Percentiles rank a stretch among this genome's conserved stretches.
Conservation (phyloP, 2,113 vertebrate species). For the Rhinoptilus africanus region DNA sequence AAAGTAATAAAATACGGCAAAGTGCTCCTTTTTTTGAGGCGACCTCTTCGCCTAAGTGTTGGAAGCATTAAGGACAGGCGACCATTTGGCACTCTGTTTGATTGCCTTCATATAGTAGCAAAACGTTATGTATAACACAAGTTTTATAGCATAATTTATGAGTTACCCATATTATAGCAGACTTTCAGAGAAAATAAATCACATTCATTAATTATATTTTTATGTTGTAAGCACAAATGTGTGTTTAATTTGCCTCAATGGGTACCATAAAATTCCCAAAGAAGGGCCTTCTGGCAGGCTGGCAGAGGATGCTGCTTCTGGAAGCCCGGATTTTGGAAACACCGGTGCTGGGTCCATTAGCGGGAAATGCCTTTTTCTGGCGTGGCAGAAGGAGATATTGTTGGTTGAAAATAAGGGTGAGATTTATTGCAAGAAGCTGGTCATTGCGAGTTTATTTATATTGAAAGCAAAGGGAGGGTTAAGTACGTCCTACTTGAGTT, state of each 20-base stretch:
- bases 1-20: background rate
- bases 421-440: background rate
- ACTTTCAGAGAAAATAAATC: background rate
- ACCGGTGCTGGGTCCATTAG: rapidly evolving
- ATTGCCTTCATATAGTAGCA: background rate
- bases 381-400: background rate
- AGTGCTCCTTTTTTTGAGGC: background rate
- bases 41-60: background rate
- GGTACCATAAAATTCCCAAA: background rate
- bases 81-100: background rate
- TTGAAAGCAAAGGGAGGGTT: background rate
- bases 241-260: background rate
- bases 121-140: background rate
- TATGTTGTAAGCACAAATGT: background rate
- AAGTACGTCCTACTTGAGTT: background rate
- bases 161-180: background rate
- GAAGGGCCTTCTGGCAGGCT: background rate
- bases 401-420: background rate
- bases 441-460: background rate
- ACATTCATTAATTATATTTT: background rate
- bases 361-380: background rate
- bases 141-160: background rate
- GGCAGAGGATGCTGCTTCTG: background rate
- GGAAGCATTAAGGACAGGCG: background rate
- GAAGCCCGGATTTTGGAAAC: background rate